Conservation (phyloP, 2,113 vertebrate genomes). For the Bubo bubo region DNA sequence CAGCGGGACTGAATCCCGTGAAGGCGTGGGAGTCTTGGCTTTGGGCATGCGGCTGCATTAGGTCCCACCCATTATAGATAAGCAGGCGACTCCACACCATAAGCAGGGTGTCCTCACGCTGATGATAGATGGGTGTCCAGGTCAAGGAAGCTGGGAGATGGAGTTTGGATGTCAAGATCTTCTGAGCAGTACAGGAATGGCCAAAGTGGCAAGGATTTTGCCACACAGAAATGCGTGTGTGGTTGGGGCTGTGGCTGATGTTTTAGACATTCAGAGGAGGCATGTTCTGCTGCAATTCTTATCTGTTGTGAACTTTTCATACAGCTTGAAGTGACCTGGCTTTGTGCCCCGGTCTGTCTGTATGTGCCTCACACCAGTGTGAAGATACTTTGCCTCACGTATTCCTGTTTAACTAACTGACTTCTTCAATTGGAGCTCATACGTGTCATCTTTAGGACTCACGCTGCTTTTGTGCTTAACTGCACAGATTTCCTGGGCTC, state of each 20-base stretch:
- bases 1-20: accelerated
- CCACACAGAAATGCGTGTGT: neutral
- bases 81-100: neutral
- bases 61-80: neutral
- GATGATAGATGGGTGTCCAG: neutral
- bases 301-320: neutral
- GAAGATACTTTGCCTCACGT: neutral
- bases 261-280: neutral
- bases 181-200: neutral
- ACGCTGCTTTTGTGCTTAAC: neutral
- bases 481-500: neutral
- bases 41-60: neutral
- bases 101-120: neutral
- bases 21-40: neutral
- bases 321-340: neutral
- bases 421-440: neutral
- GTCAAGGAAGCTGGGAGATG: neutral
- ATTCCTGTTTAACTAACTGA: neutral
- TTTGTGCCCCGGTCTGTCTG: neutral
- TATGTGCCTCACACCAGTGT: neutral
- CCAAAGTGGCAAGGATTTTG: neutral
- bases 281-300: neutral
- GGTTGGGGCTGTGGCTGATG: neutral
- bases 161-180: neutral
- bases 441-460: neutral